A percentile compares a stretch with the other conserved stretches of the same genome.
Conservation (phyloP, 2,797 vertebrate species). For the Urosaurus nigricauda region DNA sequence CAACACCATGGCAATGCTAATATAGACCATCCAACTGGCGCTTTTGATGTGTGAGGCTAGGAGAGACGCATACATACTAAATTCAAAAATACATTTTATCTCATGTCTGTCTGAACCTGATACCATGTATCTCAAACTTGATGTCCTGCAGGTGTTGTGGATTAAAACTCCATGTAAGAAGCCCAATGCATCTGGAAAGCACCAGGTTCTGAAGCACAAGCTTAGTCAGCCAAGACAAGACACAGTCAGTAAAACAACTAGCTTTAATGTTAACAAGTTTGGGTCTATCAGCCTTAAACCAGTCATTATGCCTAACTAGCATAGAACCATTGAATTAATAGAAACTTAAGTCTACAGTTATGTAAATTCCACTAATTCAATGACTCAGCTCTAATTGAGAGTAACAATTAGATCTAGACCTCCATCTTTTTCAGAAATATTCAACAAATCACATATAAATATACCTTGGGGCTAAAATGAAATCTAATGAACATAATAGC, state of each 20-base stretch:
- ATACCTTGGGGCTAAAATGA: constrained; percentile 37
- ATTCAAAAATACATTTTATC: too few relatives aligned
- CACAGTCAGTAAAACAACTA: neutral
- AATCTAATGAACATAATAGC: constrained; percentile 8
- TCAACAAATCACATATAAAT: constrained; percentile 17
- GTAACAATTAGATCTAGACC: too few relatives aligned
- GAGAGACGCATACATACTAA: neutral
- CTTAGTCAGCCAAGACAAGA: constrained; percentile 39
- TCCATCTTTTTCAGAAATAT: constrained; percentile 21
- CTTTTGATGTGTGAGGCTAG: neutral
- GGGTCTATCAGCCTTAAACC: neutral
- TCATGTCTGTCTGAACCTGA: neutral
- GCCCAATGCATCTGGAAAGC: neutral
- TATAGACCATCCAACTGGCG: neutral
- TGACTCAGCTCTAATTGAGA: too few relatives aligned
- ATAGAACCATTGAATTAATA: too few relatives aligned
- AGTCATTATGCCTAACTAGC: too few relatives aligned
- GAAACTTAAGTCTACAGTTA: too few relatives aligned
- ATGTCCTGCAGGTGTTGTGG: neutral
- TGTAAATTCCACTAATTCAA: too few relatives aligned
- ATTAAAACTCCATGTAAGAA: neutral
- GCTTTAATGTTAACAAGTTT: constrained; percentile 8
- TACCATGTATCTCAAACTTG: neutral
- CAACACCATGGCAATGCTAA: neutral
- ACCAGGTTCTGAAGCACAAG: too few relatives aligned